Evolutionary conservation across 35 echinoderm and acorn worm species (phyloP), one percentile per base, ranked within the genome.

Genomic region (Heliocidaris tuberculata): DNA sequence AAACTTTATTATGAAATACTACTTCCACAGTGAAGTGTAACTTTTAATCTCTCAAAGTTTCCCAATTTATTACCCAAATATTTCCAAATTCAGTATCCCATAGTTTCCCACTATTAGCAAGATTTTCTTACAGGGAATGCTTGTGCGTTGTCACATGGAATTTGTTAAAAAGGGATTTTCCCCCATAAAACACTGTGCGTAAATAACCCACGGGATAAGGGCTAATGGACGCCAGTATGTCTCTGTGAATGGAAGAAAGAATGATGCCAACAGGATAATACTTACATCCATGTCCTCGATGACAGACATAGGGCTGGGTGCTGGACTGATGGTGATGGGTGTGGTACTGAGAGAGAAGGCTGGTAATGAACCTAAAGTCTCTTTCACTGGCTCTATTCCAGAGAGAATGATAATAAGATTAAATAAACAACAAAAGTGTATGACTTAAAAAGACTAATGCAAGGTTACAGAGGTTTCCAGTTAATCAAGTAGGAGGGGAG

Each of bases 281-380:
- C 87, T 89, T 89, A 89, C 87, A 89, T 89, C 87, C 87, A 89
- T 89, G 16, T 89, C 87, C 29, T 89, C 87, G 5, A 89, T 48
- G 87, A 89, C 32, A 47, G 87, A 89, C 87, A 89, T 89, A n/a
- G 87, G 87, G 32, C 87, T 89, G 3, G 31, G 31, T 48, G 47
- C 47, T 12, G 87, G 87, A 89, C 87, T 89, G 87, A 89, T 32
- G 12, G 9, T 24, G 1, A 32, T 48, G 19, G 87, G 47, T 15
- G 31, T 89, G 87, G 87, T 89, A 6, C 24, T 89, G 19, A 89
- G 15, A 24, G 87, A 89, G 87, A 89, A 89, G 31, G 87, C 17
- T 47, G 87, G 32, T 48, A 89, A 47, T 7, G 31, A 47, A 13
- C 17, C 24, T 9, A 89, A 13, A 0, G 87, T 19, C 19, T 89